A percentile compares a stretch with the other conserved stretches of the same genome.
phyloP scores from a whole-genome alignment of 2,888 invertebrate species.

The Limnephilus auricula region DNA sequence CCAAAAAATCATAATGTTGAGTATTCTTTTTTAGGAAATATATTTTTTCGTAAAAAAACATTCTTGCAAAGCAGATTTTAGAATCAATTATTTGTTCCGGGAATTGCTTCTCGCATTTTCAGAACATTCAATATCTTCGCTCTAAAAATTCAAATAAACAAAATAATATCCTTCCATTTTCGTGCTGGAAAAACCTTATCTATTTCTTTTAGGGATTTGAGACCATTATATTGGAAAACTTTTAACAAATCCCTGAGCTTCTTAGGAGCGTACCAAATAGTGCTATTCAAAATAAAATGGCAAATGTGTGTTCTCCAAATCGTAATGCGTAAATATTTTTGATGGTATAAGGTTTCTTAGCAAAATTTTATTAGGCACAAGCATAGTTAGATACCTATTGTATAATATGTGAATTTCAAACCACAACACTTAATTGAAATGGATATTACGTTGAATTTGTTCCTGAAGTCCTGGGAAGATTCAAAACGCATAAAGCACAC shows the following conservation, averaged over 20 bases:
- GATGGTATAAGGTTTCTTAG: not conserved
- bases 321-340: not conserved
- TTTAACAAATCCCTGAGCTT: not conserved
- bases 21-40: not conserved
- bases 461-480: too few species aligned
- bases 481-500: too few species aligned
- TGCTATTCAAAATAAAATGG: not conserved
- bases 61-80: not conserved
- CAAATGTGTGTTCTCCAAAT: not conserved
- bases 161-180: not conserved
- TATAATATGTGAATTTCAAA: too few species aligned
- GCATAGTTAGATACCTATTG: not conserved
- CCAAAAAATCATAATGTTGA: not conserved
- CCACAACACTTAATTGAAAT: too few species aligned
- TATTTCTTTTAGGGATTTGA: not conserved
- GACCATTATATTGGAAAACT: conserved; percentile 14
- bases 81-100: not conserved
- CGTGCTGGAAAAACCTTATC: not conserved
- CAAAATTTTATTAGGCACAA: not conserved
- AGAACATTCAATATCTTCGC: not conserved
- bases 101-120: not conserved
- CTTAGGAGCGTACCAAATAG: not conserved
- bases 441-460: too few species aligned
- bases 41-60: not conserved
- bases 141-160: not conserved